Percentiles rank a stretch among this genome's conserved stretches.
phyloP scores from a whole-genome alignment of 2,113 vertebrate genomes.

The Bos javanicus region DNA sequence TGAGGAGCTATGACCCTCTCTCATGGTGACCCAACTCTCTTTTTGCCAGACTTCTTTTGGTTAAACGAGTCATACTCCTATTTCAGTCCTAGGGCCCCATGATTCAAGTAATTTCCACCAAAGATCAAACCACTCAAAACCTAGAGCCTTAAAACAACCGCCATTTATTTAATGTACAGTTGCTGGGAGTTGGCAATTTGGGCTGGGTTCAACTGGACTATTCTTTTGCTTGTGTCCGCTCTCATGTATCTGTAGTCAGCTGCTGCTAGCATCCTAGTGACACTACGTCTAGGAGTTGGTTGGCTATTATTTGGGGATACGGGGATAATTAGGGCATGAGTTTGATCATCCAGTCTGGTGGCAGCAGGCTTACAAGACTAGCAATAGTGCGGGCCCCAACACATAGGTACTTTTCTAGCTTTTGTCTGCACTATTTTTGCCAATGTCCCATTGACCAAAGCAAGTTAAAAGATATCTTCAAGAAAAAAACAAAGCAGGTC shows the following conservation, averaged over 20 bases:
- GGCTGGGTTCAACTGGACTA: background rate
- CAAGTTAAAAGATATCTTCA: background rate
- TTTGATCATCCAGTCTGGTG: background rate
- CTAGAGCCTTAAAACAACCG: background rate
- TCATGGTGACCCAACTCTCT: background rate
- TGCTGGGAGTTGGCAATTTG: background rate
- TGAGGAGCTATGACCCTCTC: background rate
- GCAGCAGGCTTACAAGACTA: background rate
- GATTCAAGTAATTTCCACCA: background rate
- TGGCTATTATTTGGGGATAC: background rate
- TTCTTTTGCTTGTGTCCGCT: background rate
- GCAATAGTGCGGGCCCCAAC: background rate
- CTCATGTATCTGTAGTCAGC: background rate
- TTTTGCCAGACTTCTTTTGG: background rate
- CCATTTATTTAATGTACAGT: background rate
- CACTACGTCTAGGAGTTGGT: background rate
- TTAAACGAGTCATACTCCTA: background rate
- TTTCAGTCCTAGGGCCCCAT: background rate
- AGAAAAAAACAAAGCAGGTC: background rate
- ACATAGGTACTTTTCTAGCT: background rate
- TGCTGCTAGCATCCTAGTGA: background rate
- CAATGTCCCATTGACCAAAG: background rate
- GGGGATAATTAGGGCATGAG: background rate
- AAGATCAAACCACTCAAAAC: background rate
- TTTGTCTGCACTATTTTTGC: background rate